phyloP scores from a whole-genome alignment of 2,797 vertebrate species.

The Bucorvus abyssinicus region DNA sequence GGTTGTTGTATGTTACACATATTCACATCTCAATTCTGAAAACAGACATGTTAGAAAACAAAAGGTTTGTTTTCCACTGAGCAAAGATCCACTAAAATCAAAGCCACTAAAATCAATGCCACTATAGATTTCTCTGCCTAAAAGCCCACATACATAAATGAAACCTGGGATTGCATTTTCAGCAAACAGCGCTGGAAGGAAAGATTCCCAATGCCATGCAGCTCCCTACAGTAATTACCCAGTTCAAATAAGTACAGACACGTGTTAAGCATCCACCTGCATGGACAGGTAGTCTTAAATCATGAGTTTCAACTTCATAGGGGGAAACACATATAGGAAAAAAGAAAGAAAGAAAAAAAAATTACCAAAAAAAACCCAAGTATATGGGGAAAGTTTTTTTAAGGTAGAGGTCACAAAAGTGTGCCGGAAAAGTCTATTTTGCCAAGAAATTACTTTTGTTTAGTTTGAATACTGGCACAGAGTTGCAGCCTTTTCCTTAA shows the following conservation, averaged over 20 bases:
- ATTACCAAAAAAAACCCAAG: neutral
- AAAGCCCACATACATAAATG: neutral
- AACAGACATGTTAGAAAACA: neutral
- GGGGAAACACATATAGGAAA: neutral
- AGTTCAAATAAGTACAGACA: neutral
- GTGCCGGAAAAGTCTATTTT: rapidly evolving
- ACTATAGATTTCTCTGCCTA: neutral
- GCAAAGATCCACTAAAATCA: neutral
- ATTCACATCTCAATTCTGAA: neutral
- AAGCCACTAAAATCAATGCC: too few relatives aligned
- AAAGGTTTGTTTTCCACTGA: neutral
- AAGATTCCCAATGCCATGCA: neutral
- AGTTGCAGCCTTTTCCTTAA: neutral
- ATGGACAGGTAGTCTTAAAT: neutral
- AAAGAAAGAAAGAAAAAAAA: too few relatives aligned
- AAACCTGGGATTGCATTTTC: neutral
- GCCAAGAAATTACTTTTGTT: neutral
- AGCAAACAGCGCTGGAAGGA: neutral
- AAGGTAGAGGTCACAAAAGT: neutral
- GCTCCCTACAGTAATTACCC: neutral
- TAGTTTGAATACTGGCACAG: neutral
- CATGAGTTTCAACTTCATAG: neutral
- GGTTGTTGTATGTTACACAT: neutral
- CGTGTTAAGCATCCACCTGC: neutral
- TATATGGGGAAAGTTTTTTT: too few relatives aligned